Base-by-base conservation (phyloP, 1,140 invertebrate genomes). In the Chlorops oryzae region DNA sequence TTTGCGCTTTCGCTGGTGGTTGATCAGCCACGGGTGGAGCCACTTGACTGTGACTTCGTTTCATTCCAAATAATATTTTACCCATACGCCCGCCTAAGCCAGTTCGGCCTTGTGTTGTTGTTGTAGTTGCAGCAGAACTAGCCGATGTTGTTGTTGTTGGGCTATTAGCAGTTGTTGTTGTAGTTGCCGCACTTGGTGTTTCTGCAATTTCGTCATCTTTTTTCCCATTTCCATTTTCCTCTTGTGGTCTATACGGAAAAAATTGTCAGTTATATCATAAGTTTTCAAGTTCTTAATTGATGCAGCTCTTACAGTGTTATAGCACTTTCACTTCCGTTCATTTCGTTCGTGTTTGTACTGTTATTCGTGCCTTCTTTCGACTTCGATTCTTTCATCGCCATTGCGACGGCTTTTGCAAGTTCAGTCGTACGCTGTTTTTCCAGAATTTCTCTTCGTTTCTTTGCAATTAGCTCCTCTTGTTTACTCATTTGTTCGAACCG, bases 401-500 rank as follows among this genome's bases (percentile, higher is more conserved):
- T 58, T 10, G 62, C 62, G 37, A 73, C 57, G 34, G 73, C 77
- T 59, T 76, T 79, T 15, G 73, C 69, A 54, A 67, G 65, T 60
- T 81, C 75, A 25, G 75, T 74, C 18, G 76, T 77, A 51, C 80
- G 77, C 73, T 81, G 67, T 60, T 83, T 84, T 17, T 81, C 79
- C 58, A 84, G 78, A 54, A 87, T 86, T 63, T 86, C 84, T 45
- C 77, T 73, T 43, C 85, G 85, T 57, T 86, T 87, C 58, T 85
- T 81, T 54, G 86, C 82, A 54, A 87, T 87, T 52, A 87, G 74
- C 69, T 85, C 79, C 61, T 87, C 83, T 61, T 87, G 85, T 58
- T 84, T 84, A 9, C 80, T 81, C 84, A 70, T 70, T 34, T 70
- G 66, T 25, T 65, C 65, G 48, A 70, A 69, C 15, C 66, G 65